A percentile compares a stretch with the other conserved stretches of the same genome.
Evolutionary conservation across 1,140 invertebrate species (phyloP).

Genomic region (Argopecten irradians): DNA sequence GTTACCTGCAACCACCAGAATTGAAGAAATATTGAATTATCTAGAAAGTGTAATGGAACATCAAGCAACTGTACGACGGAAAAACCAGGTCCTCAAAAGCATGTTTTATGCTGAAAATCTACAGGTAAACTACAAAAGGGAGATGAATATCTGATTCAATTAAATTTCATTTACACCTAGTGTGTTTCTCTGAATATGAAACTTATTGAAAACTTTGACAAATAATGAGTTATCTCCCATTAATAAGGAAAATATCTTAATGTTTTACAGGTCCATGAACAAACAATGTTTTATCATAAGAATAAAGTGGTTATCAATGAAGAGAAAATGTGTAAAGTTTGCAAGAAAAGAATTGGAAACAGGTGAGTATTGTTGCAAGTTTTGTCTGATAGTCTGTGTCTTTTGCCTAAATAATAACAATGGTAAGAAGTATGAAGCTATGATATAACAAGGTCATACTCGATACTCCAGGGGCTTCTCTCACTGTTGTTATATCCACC

Average conservation of each 20-base stretch:
- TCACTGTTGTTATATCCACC: too few relatives aligned
- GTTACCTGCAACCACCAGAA: slow-evolving; percentile 86
- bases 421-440: too few relatives aligned
- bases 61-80: slow-evolving; percentile 84
- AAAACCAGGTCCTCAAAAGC: slow-evolving; percentile 87
- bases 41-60: slow-evolving; percentile 87
- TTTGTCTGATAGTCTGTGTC: too few relatives aligned
- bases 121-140: too few relatives aligned
- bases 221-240: neutral
- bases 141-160: neutral
- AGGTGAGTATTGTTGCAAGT: slow-evolving; percentile 84
- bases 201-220: neutral
- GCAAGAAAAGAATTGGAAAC: slow-evolving; percentile 93
- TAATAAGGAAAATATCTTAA: slow-evolving; percentile 22
- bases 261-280: slow-evolving; percentile 80
- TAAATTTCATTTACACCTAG: neutral
- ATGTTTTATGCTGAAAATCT: slow-evolving; percentile 89
- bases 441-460: too few relatives aligned
- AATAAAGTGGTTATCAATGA: slow-evolving; percentile 85
- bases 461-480: too few relatives aligned
- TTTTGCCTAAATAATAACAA: too few relatives aligned
- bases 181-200: neutral
- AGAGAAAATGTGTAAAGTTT: slow-evolving; percentile 91
- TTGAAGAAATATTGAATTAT: slow-evolving; percentile 86
- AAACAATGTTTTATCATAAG: slow-evolving; percentile 87